Conservation (phyloP, 2,797 vertebrate species). For the Chelidonichthys spinosus region DNA sequence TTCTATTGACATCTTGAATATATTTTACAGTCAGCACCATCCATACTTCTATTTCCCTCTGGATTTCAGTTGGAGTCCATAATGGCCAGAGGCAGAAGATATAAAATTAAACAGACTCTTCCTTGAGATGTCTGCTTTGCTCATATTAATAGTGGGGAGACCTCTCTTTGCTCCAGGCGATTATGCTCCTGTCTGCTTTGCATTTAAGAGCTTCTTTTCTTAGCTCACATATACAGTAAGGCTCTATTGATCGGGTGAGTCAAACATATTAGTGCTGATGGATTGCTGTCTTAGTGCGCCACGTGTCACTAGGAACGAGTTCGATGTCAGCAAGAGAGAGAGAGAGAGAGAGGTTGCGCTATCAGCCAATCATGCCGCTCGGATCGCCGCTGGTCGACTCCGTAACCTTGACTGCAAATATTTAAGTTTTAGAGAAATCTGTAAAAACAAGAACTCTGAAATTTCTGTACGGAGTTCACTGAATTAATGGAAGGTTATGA, state of each 20-base stretch:
- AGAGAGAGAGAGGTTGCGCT: constrained; percentile 15
- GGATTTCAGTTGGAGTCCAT: constrained; percentile 54
- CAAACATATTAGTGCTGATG: constrained; percentile 65
- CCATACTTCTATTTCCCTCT: constrained; percentile 56
- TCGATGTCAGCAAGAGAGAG: constrained; percentile 27
- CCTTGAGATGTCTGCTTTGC: constrained; percentile 58
- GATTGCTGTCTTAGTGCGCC: constrained; percentile 53
- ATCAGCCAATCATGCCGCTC: constrained; percentile 24
- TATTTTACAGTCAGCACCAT: constrained; percentile 39
- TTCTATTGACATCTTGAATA: constrained; percentile 47
- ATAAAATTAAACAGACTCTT: constrained; percentile 68
- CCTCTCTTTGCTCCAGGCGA: constrained; percentile 58
- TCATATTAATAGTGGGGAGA: constrained; percentile 64
- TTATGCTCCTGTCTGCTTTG: constrained; percentile 51
- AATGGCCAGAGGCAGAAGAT: constrained; percentile 54
- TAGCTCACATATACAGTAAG: constrained; percentile 49
- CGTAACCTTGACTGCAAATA: constrained; percentile 35
- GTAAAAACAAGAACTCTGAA: neutral
- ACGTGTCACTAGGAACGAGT: constrained; percentile 53
- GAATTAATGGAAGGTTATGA: neutral
- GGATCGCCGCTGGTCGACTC: constrained; percentile 38
- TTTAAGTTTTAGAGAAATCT: constrained; percentile 1
- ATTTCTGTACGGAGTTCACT: constrained; percentile 8
- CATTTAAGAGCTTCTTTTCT: constrained; percentile 62
- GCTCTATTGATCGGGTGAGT: constrained; percentile 64